Base-by-base conservation (phyloP, 2,888 invertebrate species). In the Scaptomyza reducta region DNA sequence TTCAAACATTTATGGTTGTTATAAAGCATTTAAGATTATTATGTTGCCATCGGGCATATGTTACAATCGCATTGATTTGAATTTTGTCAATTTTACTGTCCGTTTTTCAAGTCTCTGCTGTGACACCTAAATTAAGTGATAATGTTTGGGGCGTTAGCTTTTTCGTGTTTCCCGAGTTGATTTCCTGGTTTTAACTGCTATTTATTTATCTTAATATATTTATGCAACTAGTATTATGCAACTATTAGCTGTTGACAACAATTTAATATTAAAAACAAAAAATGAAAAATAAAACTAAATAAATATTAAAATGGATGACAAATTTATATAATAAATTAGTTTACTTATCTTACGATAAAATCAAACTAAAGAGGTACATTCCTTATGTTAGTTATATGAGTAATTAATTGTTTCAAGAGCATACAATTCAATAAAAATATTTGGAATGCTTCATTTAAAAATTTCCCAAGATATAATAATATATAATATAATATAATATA, bases 1-100 rank as follows among this genome's bases (percentile, higher is more conserved):
- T 88, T 80, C 80, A 78, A 88, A 83, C 89, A 88, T 88, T 88
- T 86, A 85, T 85, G 89, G 77, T 77, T 86, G 78, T 85, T 83
- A 87, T 89, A 89, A 89, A 89, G 80, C 87, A 82, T 86, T 85
- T 81, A 87, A 87, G 82, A 88, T 89, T 87, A 88, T 88, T 86
- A 81, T 71, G 71, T 68, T 84, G 85, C 85, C 80, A 70, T 69
- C 62, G 77, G 77, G 68, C 81, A 80, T 69, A 74, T 78, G 81
- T 71, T 84, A 69, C 78, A 72, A 70, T 70, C 78, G 60, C 56
- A 56, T 49, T 33, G 54, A 45, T 63, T 61, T 31, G 46, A 31
- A 31, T 50, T 33, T 47, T 51, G 54, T 22, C 62, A 58, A 50
- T 54, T 60, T 41, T 35, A 13, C 31, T 41, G 44, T 46, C 40